phyloP scores from a whole-genome alignment of 2,888 invertebrate genomes.

The Resseliella maxima region DNA sequence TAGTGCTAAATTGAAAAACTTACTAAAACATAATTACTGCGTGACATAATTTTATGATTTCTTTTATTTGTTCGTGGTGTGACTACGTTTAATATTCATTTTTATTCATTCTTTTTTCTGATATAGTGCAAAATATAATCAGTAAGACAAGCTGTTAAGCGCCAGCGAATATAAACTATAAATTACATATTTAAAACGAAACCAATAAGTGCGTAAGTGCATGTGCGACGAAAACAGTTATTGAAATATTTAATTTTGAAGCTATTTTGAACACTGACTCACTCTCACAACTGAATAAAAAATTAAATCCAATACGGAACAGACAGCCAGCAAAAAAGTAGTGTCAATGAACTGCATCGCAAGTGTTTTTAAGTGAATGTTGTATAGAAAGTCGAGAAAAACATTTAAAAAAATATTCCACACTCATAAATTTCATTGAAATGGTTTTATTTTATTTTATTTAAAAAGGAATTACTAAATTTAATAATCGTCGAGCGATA shows the following conservation, averaged over 20 bases:
- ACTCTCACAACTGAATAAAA: neutral
- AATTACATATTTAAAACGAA: neutral
- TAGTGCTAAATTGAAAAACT: constrained; percentile 18
- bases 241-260: neutral
- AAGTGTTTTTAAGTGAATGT: constrained; percentile 26
- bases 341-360: constrained; percentile 20
- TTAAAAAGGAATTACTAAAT: neutral
- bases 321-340: neutral
- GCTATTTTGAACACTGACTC: neutral
- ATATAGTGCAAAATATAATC: constrained; percentile 38
- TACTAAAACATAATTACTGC: neutral
- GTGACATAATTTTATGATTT: constrained; percentile 53
- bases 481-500: neutral
- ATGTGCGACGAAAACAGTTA: constrained; percentile 27
- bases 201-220: constrained; percentile 44
- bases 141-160: constrained; percentile 4
- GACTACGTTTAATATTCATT: constrained; percentile 35
- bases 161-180: constrained; percentile 16
- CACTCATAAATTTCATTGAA: neutral
- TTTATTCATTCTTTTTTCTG: constrained; percentile 25
- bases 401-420: too few species aligned
- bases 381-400: neutral
- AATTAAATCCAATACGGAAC: neutral
- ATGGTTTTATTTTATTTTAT: neutral
- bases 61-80: neutral